Evolutionary conservation across 2,888 invertebrate genomes (phyloP), one percentile per base, ranked within the genome.

Genomic region (Griposia aprilina): DNA sequence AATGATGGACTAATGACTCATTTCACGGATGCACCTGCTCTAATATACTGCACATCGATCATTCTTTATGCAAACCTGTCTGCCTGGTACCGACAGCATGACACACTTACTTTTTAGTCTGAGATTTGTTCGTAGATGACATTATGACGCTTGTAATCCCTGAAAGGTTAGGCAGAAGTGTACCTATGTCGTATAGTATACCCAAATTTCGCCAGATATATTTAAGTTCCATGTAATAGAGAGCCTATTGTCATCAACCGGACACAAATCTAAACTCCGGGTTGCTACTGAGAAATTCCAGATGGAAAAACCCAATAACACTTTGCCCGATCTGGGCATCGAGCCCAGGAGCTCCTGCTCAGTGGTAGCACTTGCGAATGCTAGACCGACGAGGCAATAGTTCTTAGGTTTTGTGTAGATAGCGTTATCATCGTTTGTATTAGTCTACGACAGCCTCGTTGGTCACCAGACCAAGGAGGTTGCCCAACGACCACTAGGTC

Each of bases 11-110:
- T 88, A 88, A 90, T 91, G 92, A 92, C 52, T 91, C 89, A 92
- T 86, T 89, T 82, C 82, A 87, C 74, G 85, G 84, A 88, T 88
- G 87, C 92, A 92, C 91, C 92, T 92, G 91, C 77, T 81, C 81
- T 87, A 88, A 76, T 87, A 82, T 69, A 81, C 79, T 72, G 30
- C 76, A 30, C 91, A 90, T 92, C 92, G 87, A 92, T 92, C 90
- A 91, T 89, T 85, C 85, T 87, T 83, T 89, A 87, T 86, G 88
- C 88, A 87, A 87, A 89, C 87, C 84, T 85, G 85, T 83, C 82
- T 48, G 55, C 50, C 30, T 50, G 11, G 90, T 91, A 91, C 63
- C 59, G 91, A 85, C 71, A 74, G 89, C 88, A 90, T 36, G 82
- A 41, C n/a, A 52, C 23, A 67, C 6, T 68, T 71, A 59, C 5